Evolutionary conservation across 2,797 vertebrate genomes (phyloP), one percentile per base, ranked within the genome.

Genomic region (Knipowitschia caucasica): DNA sequence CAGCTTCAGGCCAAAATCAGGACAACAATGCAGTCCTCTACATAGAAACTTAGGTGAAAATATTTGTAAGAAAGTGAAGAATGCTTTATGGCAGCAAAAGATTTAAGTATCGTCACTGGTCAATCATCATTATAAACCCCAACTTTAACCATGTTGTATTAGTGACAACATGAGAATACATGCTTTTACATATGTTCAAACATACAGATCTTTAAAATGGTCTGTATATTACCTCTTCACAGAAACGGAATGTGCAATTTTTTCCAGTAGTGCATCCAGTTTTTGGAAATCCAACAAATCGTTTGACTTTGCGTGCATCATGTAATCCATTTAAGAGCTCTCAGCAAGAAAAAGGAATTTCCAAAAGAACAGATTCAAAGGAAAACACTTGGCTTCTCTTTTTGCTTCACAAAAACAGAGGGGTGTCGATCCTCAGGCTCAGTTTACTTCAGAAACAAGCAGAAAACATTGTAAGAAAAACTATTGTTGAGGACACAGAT

Each of bases 271-370:
- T 61, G 89, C 89, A 64, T 92, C 89, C 87, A 92, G 80, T 83
- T 89, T 91, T 78, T 92, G 90, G 79, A 92, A 92, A 90, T 91
- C 90, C 89, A 90, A 83, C 77, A 92, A 87, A 89, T 92, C 84
- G 21, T 90, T 92, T 70, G 89, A 90, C 75, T 92, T 92, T 75
- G 89, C 88, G 75, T 91, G 90, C 89, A 92, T 92, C 75, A 89
- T 91, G 89, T 89, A 90, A 89, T 91, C 89, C 89, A 90, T 88
- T 87, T 82, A 88, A 53, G 70, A 83, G 71, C 47, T 77, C 63
- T 79, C 60, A 70, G 69, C 83, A 85, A 83, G 54, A 67, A 63
- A 78, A 82, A 73, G 30, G 45, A 7, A 31, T 33, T 31, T 12
- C 9, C 59, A 24, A 24, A 64, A 67, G 62, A 54, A 25, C 44